Evolutionary conservation across 2,888 invertebrate species (phyloP), one percentile per base, ranked within the genome.

Genomic region (Apocheima hispidaria): DNA sequence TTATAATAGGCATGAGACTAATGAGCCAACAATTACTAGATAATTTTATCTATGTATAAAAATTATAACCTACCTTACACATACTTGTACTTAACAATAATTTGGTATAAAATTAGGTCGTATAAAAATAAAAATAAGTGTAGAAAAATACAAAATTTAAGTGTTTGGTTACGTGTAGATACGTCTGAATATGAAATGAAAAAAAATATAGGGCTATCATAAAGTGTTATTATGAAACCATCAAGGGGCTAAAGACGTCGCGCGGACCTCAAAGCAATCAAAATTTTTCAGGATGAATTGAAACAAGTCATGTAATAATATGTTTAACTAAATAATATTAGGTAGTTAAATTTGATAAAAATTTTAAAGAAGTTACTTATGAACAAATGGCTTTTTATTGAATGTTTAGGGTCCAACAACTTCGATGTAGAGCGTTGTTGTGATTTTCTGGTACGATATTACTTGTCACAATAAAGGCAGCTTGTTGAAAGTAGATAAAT

Each of bases 261-360:
- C 90, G 91, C 87, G 85, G 75, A 75, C 70, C 72, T 70, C 69
- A 63, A 73, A 83, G 79, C 82, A 81, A 81, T 87, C 79, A 68
- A 83, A 87, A 84, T 72, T 81, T 78, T 84, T 82, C 83, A 79
- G 80, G 59, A 84, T 76, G 70, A 81, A 79, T 82, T 76, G 69
- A 82, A 82, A 77, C 78, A 81, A 84, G 84, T 84, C 87, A 83
- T 83, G 84, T n/a, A n/a, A n/a, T n/a, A n/a, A n/a, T n/a, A 6
- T 40, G 12, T 84, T 75, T 81, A 84, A 83, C 73, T 84, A 43
- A 50, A 41, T 83, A 86, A 86, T 62, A 84, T 86, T 92, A 92
- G 90, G 84, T 92, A 92, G 92, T 85, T 82, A 83, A 89, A 88
- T 88, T 90, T 88, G 88, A 88, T 88, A 90, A 88, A 87, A 80